phyloP scores from a whole-genome alignment of 2,888 invertebrate genomes.

The Chrysotoxum bicinctum region DNA sequence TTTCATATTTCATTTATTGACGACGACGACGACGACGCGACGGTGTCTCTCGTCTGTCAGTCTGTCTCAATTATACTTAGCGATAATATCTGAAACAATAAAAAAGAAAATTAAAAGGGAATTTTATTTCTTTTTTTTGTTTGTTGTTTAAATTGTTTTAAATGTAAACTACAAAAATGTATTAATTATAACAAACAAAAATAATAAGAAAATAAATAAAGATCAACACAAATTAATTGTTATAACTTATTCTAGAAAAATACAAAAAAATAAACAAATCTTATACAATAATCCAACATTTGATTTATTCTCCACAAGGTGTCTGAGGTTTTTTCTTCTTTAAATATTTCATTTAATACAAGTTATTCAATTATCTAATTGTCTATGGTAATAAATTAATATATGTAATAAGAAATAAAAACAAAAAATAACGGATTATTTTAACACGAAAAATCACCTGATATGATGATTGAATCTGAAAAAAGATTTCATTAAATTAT shows the following conservation, averaged over 20 bases:
- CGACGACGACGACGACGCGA: slow-evolving; percentile 55
- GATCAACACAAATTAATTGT: neutral
- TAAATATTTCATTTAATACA: slow-evolving; percentile 9
- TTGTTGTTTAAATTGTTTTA: slow-evolving; percentile 8
- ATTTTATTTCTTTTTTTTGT: slow-evolving; percentile 49
- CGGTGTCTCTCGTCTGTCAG: slow-evolving; percentile 70
- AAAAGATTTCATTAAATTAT: slow-evolving; percentile 69
- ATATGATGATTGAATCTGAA: slow-evolving; percentile 71
- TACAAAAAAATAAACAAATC: neutral
- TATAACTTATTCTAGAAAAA: slow-evolving; percentile 3
- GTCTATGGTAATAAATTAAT: slow-evolving; percentile 1
- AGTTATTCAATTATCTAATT: slow-evolving; percentile 30
- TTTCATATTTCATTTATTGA: slow-evolving; percentile 58
- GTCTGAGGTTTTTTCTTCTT: slow-evolving; percentile 66
- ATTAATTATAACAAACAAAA: slow-evolving; percentile 10
- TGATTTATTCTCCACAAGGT: slow-evolving; percentile 64
- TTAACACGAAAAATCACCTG: slow-evolving; percentile 67
- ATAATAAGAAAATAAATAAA: slow-evolving; percentile 1
- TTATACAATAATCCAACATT: slow-evolving; percentile 41
- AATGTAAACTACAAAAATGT: slow-evolving; percentile 45
- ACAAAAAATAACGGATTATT: slow-evolving; percentile 18
- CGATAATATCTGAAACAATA: slow-evolving; percentile 73
- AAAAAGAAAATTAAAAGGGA: slow-evolving; percentile 71
- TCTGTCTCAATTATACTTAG: slow-evolving; percentile 72
- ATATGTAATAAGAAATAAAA: neutral